A percentile compares a stretch with the other conserved stretches of the same genome.
Evolutionary conservation across 2,797 vertebrate genomes (phyloP).

Genomic region (Hoplostethus atlanticus): DNA sequence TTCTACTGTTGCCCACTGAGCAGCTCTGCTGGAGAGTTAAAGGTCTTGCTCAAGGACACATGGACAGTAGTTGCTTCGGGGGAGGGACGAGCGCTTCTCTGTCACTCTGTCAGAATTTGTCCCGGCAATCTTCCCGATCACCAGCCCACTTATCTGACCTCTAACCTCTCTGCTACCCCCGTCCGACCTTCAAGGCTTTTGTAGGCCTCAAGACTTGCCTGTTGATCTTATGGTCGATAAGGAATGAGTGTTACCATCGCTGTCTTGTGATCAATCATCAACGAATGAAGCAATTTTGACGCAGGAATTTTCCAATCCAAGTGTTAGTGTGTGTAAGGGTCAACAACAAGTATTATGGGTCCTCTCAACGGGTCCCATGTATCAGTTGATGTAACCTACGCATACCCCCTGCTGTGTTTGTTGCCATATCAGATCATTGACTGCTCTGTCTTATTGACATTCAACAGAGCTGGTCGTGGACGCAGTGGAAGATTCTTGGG

Average conservation of each 20-base stretch:
- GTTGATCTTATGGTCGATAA: constrained; percentile 16
- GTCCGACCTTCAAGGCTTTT: background rate
- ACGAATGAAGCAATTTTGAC: background rate
- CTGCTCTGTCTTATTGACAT: constrained; percentile 70
- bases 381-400: constrained; percentile 35
- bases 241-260: background rate
- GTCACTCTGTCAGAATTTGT: constrained; percentile 8
- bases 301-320: constrained; percentile 32
- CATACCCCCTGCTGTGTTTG: constrained; percentile 61
- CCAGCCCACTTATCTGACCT: constrained; percentile 1
- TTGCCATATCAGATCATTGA: constrained; percentile 75
- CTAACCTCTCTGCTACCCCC: constrained; percentile 11
- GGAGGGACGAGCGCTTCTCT: constrained; percentile 3
- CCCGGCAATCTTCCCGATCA: constrained; percentile 5
- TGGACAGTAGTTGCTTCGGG: background rate
- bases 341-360: constrained; percentile 57
- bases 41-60: background rate
- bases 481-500: constrained; percentile 56
- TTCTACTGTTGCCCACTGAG: background rate
- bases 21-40: background rate
- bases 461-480: constrained; percentile 65
- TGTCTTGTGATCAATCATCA: background rate
- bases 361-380: constrained; percentile 11
- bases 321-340: constrained; percentile 21
- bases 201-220: background rate